These are phyloP conservation scores for Anoplopoma fimbria DNA, from an alignment of 2,113 vertebrate genomes.

Conservation along the genomic window DNA sequence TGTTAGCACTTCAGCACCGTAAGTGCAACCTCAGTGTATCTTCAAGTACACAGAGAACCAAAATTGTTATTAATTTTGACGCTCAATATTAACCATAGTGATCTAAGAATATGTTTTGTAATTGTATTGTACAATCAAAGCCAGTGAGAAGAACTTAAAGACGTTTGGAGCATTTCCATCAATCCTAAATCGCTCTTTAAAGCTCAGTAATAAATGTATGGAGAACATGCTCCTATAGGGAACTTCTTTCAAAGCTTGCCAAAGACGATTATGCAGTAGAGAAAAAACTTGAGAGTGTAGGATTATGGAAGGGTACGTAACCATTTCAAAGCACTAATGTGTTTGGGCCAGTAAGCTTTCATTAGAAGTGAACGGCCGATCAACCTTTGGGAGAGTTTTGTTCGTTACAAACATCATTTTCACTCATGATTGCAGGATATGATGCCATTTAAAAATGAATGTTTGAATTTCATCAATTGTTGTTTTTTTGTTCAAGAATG, in stretches of 20 bases:
- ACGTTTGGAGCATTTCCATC: background rate
- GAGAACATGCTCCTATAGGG: background rate
- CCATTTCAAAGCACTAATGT: conserved; percentile 28
- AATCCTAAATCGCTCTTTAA: background rate
- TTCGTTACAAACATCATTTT: conserved; percentile 14
- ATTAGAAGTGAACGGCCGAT: conserved; percentile 33
- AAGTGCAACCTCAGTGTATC: background rate
- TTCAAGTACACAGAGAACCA: background rate
- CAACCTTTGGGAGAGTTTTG: conserved; percentile 17
- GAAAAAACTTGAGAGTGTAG: no score
- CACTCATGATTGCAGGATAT: background rate
- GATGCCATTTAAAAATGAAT: background rate
- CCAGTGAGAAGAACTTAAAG: background rate
- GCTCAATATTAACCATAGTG: background rate
- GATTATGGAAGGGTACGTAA: conserved; percentile 44
- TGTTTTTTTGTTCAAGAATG: background rate
- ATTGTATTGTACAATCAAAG: background rate
- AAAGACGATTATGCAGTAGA: background rate
- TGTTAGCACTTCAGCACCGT: background rate
- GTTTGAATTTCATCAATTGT: conserved; percentile 8
- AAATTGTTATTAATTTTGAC: background rate
- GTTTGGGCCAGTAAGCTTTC: conserved; percentile 33
- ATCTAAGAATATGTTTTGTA: background rate
- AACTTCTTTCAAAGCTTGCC: background rate
- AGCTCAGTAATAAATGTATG: background rate